Conservation (phyloP, 2,113 vertebrate genomes). For the Gracilinanus agilis region DNA sequence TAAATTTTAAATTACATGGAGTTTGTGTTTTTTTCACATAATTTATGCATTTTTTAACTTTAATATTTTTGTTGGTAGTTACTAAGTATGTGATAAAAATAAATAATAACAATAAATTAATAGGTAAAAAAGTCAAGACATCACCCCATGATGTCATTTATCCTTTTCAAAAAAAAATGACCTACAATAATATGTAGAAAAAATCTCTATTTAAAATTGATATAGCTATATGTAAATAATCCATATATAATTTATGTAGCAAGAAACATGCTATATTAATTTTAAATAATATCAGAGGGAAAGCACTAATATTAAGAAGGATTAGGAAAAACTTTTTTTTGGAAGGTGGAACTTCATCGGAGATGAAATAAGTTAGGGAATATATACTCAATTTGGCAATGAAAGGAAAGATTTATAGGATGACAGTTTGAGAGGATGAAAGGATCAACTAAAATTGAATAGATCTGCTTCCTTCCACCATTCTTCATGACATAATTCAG, state of each 20-base stretch:
- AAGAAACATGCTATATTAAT: neutral
- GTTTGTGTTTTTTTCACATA: too few relatives aligned
- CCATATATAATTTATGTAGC: neutral
- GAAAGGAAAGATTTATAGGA: neutral
- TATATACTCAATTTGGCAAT: neutral
- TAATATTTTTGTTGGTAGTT: too few relatives aligned
- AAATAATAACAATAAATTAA: too few relatives aligned
- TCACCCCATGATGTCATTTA: too few relatives aligned
- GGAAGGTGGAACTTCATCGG: neutral
- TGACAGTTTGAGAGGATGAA: neutral
- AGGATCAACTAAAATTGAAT: neutral
- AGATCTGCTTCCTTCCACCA: neutral
- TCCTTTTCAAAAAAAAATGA: too few relatives aligned
- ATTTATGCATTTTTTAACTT: too few relatives aligned
- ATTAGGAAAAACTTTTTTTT: neutral
- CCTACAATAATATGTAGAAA: too few relatives aligned
- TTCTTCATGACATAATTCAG: neutral
- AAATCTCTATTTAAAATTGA: neutral
- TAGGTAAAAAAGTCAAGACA: too few relatives aligned
- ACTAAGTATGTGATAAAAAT: too few relatives aligned
- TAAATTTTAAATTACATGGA: too few relatives aligned
- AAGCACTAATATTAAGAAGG: neutral
- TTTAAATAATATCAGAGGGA: neutral
- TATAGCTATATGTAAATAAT: neutral
- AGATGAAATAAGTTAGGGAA: neutral